These are phyloP conservation scores for Nothobranchius kuhntae DNA, from an alignment of 2,113 vertebrate genomes.

Conservation along the genomic window DNA sequence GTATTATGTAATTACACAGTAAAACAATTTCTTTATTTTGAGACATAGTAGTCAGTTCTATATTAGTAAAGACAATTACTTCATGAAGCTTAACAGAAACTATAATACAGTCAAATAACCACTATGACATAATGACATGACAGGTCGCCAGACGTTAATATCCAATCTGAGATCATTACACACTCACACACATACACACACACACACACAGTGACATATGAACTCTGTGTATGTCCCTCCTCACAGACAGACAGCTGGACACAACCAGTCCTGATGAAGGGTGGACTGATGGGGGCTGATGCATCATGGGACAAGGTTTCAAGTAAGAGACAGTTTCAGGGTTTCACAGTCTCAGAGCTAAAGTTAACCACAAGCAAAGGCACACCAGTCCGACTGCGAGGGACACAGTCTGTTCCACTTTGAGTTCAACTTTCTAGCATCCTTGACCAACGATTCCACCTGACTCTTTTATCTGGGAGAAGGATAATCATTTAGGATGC, in stretches of 20 bases:
- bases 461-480: slow-evolving; percentile 17
- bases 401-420: slow-evolving; percentile 26
- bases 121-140: slow-evolving; percentile 34
- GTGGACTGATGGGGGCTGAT: slow-evolving; percentile 42
- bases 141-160: slow-evolving; percentile 49
- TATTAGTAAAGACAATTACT: no score
- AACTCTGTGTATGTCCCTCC: slow-evolving; percentile 28
- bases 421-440: not conserved
- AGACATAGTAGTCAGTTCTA: no score
- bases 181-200: slow-evolving; percentile 24
- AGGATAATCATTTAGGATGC: slow-evolving; percentile 67
- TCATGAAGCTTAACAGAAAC: no score
- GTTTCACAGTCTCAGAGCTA: slow-evolving; percentile 68
- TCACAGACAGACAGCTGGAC: slow-evolving; percentile 69
- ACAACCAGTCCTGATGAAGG: slow-evolving; percentile 52
- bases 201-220: slow-evolving; percentile 60
- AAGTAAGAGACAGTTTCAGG: slow-evolving; percentile 70
- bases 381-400: slow-evolving; percentile 37
- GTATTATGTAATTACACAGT: no score
- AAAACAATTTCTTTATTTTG: no score
- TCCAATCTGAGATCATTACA: slow-evolving; percentile 62
- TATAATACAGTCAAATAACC: not conserved
- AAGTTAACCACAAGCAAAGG: slow-evolving; percentile 70
- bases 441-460: slow-evolving; percentile 6
- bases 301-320: slow-evolving; percentile 54